These are phyloP conservation scores for Leucoptera coffeella DNA, from an alignment of 2,888 invertebrate genomes.

Conservation along the genomic window DNA sequence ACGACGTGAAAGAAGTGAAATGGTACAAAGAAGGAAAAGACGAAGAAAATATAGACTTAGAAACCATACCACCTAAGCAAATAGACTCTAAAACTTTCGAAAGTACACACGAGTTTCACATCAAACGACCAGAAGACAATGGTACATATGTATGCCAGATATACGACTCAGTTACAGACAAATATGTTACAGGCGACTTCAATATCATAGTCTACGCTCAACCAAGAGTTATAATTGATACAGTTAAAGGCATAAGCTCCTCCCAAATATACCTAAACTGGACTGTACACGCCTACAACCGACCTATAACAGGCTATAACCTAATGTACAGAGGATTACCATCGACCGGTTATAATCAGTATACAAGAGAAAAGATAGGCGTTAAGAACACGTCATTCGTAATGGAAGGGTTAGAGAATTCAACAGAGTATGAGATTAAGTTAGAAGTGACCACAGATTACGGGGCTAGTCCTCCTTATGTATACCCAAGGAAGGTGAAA, in stretches of 20 bases:
- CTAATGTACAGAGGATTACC: constrained; percentile 43
- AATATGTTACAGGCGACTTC: constrained; percentile 29
- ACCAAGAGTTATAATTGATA: constrained; percentile 66
- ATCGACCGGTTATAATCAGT: constrained; percentile 17
- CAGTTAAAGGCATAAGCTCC: constrained; percentile 68
- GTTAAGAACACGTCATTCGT: constrained; percentile 64
- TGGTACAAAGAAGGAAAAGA: constrained; percentile 23
- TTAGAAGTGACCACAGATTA: constrained; percentile 62
- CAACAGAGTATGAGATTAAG: constrained; percentile 61
- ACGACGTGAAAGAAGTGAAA: constrained; percentile 20
- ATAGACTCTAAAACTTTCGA: constrained; percentile 55
- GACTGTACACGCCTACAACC: constrained; percentile 74
- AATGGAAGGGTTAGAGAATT: constrained; percentile 57
- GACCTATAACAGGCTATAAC: constrained; percentile 55
- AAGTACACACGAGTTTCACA: constrained; percentile 39
- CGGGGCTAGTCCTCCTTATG: constrained; percentile 50
- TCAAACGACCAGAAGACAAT: constrained; percentile 61
- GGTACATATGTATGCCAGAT: constrained; percentile 46
- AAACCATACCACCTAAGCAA: constrained; percentile 7
- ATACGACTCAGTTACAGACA: constrained; percentile 19
- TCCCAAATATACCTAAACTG: constrained; percentile 74
- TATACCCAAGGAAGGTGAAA: constrained; percentile 44
- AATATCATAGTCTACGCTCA: constrained; percentile 59
- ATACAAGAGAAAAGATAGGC: constrained; percentile 54
- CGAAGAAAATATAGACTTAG: constrained; percentile 10